A percentile compares a stretch with the other conserved stretches of the same genome.
Conservation (phyloP, 2,113 vertebrate species). For the Psammodynastes pulverulentus region DNA sequence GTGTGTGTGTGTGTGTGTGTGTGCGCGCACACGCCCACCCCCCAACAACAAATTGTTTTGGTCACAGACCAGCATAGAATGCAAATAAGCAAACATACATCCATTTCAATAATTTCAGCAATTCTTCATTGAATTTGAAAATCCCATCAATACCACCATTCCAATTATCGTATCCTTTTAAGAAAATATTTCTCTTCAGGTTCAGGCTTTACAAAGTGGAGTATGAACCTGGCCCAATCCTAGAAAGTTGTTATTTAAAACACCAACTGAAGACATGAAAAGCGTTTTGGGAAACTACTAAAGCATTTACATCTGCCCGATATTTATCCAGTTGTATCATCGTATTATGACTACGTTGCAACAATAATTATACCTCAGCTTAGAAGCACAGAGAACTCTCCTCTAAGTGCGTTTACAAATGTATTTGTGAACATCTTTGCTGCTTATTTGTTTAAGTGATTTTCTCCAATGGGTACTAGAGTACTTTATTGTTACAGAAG, state of each 20-base stretch:
- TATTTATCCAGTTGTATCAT: not conserved
- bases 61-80: not conserved
- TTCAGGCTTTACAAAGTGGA: not conserved
- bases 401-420: not conserved
- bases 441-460: not conserved
- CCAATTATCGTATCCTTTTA: not conserved
- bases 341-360: rapidly evolving
- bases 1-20: not conserved
- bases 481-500: not conserved
- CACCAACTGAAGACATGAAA: not conserved
- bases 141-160: not conserved
- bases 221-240: not conserved
- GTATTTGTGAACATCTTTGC: not conserved
- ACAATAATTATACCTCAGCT: not conserved
- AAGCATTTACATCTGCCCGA: not conserved
- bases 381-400: not conserved
- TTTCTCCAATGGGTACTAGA: slow-evolving; percentile 15
- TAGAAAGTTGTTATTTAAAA: not conserved
- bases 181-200: not conserved
- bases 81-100: not conserved
- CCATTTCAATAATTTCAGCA: not conserved
- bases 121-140: not conserved
- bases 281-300: not conserved
- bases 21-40: too few species aligned
- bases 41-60: not conserved